A percentile compares a stretch with the other conserved stretches of the same genome.
Conservation (phyloP, 2,113 vertebrate genomes). For the Ploceus nigricollis region DNA sequence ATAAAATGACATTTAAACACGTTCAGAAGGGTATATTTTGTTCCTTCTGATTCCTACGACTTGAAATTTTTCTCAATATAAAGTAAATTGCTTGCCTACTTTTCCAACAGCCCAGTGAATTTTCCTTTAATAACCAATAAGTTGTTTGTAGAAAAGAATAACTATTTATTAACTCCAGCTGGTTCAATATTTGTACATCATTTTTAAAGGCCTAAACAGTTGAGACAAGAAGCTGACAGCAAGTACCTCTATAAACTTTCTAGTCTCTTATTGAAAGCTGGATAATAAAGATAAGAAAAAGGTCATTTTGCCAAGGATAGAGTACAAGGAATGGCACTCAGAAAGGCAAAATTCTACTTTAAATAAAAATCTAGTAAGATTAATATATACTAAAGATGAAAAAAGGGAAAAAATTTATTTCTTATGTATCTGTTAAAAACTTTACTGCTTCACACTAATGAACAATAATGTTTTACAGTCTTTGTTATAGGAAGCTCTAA, state of each 20-base stretch:
- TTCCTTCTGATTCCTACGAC: not conserved
- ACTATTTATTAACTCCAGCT: conserved; percentile 18
- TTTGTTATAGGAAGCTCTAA: not conserved
- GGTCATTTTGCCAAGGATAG: not conserved
- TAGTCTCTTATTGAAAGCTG: conserved; percentile 21
- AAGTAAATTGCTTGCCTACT: not conserved
- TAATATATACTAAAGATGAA: not conserved
- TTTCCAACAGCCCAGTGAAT: not conserved
- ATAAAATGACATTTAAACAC: not conserved
- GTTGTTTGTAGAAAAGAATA: not conserved
- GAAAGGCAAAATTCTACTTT: not conserved
- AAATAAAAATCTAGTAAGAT: not conserved
- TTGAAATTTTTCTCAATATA: not conserved
- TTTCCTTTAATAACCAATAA: not conserved
- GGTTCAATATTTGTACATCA: conserved; percentile 15
- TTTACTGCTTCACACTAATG: not conserved
- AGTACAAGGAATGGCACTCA: not conserved
- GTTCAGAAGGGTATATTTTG: not conserved
- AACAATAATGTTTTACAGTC: conserved; percentile 13
- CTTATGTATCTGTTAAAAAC: not conserved
- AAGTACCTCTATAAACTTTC: conserved; percentile 1
- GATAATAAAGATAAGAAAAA: conserved; percentile 57
- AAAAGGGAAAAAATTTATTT: not conserved
- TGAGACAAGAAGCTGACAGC: conserved; percentile 1
- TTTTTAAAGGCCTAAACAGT: not conserved